Base-by-base conservation (phyloP, 2,888 invertebrate species). In the Elegia similella region DNA sequence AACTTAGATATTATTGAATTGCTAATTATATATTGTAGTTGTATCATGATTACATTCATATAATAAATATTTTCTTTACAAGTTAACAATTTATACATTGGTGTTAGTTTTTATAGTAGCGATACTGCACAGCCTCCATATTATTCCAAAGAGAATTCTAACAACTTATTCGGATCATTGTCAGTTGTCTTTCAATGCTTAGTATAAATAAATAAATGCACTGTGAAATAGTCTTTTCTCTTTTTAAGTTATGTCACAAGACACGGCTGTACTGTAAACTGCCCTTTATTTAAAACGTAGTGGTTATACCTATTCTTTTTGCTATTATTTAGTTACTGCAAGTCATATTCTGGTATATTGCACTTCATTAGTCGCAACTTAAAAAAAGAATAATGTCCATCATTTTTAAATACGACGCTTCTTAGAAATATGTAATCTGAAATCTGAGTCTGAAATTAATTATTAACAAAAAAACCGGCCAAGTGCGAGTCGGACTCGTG, bases 71-170 rank as follows among this genome's bases (percentile, higher is more conserved):
- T 53, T n/a, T 43, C 15, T 52, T 53, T 53, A 53, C 15, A 50
- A 52, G 12, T 17, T 52, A 52, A 52, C 43, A 57, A 52, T 43
- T 55, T 42, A 43, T 52, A 52, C 46, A 52, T 52, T 52, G 56
- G 48, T 42, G 50, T 43, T 52, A 50, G 50, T 50, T 30, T 43
- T 53, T 23, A 43, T 43, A 17, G 16, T 8, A 50, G 16, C 38
- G 15, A 50, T 42, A 29, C 29, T 53, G 10, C 30, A 43, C 53
- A 53, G 53, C 42, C 29, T 13, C 29, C 16, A 10, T 13, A 42
- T 13, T 53, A 13, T 53, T 13, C 1, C n/a, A n/a, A n/a, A n/a
- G n/a, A n/a, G n/a, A n/a, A n/a, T n/a, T n/a, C n/a, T n/a, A n/a
- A n/a, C n/a, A n/a, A n/a, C n/a, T n/a, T n/a, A n/a, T n/a, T 15